These are phyloP conservation scores for Tortricodes alternella DNA, from an alignment of 2,888 invertebrate species.

Conservation along the genomic window DNA sequence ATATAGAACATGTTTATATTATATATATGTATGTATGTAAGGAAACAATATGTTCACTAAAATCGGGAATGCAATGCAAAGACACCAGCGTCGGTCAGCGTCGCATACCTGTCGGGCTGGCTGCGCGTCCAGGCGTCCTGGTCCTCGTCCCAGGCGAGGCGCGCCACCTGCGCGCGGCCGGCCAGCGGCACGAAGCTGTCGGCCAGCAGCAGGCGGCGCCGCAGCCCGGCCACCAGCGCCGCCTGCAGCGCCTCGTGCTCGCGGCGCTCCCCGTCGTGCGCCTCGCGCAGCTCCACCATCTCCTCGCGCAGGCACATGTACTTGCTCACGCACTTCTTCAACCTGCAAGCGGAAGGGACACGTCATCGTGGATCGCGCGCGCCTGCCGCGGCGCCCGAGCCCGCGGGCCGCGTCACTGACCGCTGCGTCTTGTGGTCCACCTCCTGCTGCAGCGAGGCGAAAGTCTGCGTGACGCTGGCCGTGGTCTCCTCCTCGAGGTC, in stretches of 20 bases:
- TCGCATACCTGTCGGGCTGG: constrained; percentile 40
- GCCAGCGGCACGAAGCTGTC: constrained; percentile 93
- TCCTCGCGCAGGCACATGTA: constrained; percentile 84
- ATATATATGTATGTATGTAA: no score
- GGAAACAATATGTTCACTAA: no score
- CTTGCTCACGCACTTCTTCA: constrained; percentile 95
- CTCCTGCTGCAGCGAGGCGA: constrained; percentile 96
- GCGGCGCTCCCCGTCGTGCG: constrained; percentile 94
- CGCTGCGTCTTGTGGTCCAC: constrained; percentile 96
- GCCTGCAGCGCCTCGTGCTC: constrained; percentile 93
- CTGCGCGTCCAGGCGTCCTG: constrained; percentile 61
- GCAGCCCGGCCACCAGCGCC: constrained; percentile 94
- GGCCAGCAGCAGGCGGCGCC: constrained; percentile 91
- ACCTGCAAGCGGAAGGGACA: constrained; percentile 71
- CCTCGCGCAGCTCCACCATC: constrained; percentile 84
- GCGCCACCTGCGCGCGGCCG: constrained; percentile 56
- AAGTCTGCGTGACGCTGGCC: constrained; percentile 94
- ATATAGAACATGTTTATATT: no score
- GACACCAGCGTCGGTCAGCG: constrained; percentile 88
- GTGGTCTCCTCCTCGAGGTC: constrained; percentile 97
- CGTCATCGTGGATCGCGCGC: background rate
- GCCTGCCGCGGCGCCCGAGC: no score
- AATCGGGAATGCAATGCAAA: constrained; percentile 92
- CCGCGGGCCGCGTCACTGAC: constrained; percentile 43
- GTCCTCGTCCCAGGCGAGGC: constrained; percentile 63